Evolutionary conservation across 2,888 invertebrate genomes (phyloP), one percentile per base, ranked within the genome.

Genomic region (Uloborus plumipes): DNA sequence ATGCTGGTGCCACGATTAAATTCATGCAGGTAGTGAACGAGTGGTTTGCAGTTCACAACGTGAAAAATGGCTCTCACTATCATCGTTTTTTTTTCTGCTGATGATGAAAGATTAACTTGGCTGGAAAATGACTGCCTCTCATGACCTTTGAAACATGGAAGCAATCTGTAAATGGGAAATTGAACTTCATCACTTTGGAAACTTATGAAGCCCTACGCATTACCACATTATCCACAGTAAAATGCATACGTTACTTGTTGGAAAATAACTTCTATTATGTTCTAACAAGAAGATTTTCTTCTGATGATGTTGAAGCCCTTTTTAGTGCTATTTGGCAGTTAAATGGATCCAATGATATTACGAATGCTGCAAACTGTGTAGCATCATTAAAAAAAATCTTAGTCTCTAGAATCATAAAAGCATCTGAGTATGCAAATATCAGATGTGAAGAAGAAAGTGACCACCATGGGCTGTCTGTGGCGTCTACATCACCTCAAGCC

Each of bases 331-430:
- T 61, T 13, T 7, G 61, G 16, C 61, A 61, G 14, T 61, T 61
- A 22, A 61, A 61, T 61, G 61, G 61, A 4, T 61, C 61, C n/a
- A 61, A 61, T 61, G 61, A 61, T 22, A 7, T 20, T 7, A 61
- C 61, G 22, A 61, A 61, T 20, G 61, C 61, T 13, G 20, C 61
- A 0, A 61, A 61, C 15, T 61, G 20, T 61, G 14, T 14, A 16
- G 11, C 61, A 20, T n/a, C 22, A 22, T 20, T 61, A 13, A n/a
- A 61, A 4, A 61, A 20, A 61, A 26, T 61, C 15, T 11, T 61
- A 22, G 26, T 61, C 7, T 22, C 22, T 22, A 26, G 61, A n/a
- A 2, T 61, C 15, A 61, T 61, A 6, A 61, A 61, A 26, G n/a
- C 61, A 22, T 61, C 20, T 11, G 26, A 61, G 7, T 61, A 61